These are phyloP conservation scores for Drosophila sechellia DNA, from an alignment of 1,140 invertebrate genomes.

Conservation along the genomic window DNA sequence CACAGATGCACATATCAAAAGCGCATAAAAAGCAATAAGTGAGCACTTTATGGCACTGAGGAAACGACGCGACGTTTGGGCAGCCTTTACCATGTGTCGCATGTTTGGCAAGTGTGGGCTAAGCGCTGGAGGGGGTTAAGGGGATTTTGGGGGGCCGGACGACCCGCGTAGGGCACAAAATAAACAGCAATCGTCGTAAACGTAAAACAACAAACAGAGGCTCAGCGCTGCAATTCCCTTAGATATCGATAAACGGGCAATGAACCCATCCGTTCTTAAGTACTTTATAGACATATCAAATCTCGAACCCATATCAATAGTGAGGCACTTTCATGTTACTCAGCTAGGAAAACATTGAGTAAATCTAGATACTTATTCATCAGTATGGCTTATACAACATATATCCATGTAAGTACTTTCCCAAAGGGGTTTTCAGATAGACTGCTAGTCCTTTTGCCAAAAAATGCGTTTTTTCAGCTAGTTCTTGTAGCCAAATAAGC, in stretches of 20 bases:
- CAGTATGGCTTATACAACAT: no score
- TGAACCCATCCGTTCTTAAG: slow-evolving; percentile 15
- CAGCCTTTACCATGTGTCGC: slow-evolving; percentile 61
- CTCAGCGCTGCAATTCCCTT: slow-evolving; percentile 15
- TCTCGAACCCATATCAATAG: slow-evolving; percentile 17
- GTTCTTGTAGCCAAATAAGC: slow-evolving; percentile 43
- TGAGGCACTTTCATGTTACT: background rate
- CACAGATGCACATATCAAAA: slow-evolving; percentile 60
- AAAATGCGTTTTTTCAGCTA: background rate
- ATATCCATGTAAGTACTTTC: no score
- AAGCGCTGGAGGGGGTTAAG: background rate
- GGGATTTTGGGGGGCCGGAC: background rate
- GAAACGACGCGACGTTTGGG: slow-evolving; percentile 54
- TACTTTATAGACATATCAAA: slow-evolving; percentile 10
- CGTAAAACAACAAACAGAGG: slow-evolving; percentile 31
- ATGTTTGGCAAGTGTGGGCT: slow-evolving; percentile 26
- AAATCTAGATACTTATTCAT: no score
- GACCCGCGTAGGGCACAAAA: slow-evolving; percentile 22
- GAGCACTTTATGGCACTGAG: slow-evolving; percentile 72
- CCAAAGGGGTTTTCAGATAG: no score
- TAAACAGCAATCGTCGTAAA: slow-evolving; percentile 61
- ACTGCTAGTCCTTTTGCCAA: background rate
- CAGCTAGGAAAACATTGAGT: no score
- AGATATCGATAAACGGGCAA: slow-evolving; percentile 44
- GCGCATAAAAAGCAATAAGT: slow-evolving; percentile 79